Conservation (phyloP, 2,113 vertebrate species). For the Phyllostomus hastatus region DNA sequence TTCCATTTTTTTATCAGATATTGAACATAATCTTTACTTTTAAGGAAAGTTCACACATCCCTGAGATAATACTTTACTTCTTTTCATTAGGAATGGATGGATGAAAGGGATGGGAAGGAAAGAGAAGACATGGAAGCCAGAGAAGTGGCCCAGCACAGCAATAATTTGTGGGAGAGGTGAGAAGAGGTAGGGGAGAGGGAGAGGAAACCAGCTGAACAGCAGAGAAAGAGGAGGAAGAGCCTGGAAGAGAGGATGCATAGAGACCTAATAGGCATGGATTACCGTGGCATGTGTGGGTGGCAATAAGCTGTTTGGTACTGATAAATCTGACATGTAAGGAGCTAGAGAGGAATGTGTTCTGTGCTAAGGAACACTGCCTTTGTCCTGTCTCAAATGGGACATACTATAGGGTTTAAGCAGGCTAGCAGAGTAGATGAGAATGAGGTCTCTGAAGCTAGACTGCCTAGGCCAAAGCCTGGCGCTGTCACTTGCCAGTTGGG, state of each 20-base stretch:
- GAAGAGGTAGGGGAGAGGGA: background rate
- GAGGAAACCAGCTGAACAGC: background rate
- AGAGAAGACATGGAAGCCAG: background rate
- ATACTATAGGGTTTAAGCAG: background rate
- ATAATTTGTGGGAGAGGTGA: background rate
- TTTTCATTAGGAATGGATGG: background rate
- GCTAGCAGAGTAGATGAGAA: background rate
- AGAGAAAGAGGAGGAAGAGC: background rate
- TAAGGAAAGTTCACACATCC: background rate
- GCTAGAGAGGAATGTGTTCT: background rate
- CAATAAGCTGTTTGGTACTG: background rate
- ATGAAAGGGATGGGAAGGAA: background rate
- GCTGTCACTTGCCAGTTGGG: background rate
- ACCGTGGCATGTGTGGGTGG: background rate
- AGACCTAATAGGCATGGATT: background rate
- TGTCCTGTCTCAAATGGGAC: background rate
- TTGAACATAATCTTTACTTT: background rate
- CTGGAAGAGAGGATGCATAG: background rate
- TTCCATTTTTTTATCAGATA: background rate
- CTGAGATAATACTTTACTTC: background rate
- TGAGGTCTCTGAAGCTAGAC: background rate
- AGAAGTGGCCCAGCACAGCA: background rate
- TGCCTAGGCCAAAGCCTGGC: background rate
- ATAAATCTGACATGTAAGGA: background rate
- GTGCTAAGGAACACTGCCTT: background rate